Evolutionary conservation across 2,113 vertebrate genomes (phyloP).

Genomic region (Actenoides lindsayi): DNA sequence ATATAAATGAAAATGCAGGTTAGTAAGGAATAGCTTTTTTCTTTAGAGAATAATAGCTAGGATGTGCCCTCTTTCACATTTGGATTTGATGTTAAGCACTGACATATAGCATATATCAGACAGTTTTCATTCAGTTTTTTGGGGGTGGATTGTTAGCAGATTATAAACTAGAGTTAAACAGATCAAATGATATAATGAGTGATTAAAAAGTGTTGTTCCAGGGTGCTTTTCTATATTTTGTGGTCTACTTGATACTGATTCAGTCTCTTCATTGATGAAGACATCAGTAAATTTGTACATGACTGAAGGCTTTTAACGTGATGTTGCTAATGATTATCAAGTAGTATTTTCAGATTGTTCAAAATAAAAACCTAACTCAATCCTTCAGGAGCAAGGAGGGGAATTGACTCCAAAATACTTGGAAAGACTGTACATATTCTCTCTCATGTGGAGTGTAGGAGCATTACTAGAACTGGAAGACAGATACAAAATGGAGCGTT

Average conservation of each 20-base stretch:
- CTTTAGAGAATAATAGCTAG: not conserved
- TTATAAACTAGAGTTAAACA: not conserved
- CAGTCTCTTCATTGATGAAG: not conserved
- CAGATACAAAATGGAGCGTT: constrained; percentile 85
- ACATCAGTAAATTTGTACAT: not conserved
- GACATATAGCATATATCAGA: not conserved
- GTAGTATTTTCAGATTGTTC: not conserved
- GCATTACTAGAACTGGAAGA: constrained; percentile 87
- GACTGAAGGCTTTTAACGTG: not conserved
- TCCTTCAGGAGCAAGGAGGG: constrained; percentile 83
- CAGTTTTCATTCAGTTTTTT: not conserved
- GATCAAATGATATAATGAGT: not conserved
- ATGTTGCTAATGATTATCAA: not conserved
- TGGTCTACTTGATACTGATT: not conserved
- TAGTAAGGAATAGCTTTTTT: not conserved
- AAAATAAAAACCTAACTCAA: not conserved
- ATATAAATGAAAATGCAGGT: not conserved
- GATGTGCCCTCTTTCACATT: not conserved
- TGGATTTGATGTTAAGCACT: not conserved
- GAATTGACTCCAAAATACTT: constrained; percentile 82
- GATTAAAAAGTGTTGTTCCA: not conserved
- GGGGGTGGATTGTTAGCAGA: not conserved
- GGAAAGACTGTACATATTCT: constrained; percentile 89
- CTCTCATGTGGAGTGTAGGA: constrained; percentile 94
- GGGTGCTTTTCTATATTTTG: not conserved